Evolutionary conservation across 2,888 invertebrate species (phyloP), one percentile per base, ranked within the genome.

Genomic region (Andricus curvator): DNA sequence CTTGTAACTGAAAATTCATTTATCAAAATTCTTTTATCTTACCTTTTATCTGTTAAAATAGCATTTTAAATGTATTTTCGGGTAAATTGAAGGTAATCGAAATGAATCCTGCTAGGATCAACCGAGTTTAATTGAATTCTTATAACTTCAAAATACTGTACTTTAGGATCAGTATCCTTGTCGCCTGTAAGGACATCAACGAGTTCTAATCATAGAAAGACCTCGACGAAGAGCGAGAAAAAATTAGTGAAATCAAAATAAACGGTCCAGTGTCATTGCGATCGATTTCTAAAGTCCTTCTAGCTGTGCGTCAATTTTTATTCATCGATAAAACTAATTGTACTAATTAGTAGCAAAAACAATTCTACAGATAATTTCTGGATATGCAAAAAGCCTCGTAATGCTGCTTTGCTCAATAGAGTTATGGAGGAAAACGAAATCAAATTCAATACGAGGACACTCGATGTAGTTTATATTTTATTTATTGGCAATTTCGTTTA

Each of bases 141-240:
- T 15, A 9, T n/a, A 8, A 56, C 51, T n/a, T 56, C n/a, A 1
- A 56, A n/a, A 3, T 9, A 56, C 51, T n/a, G 44, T 56, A n/a
- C 9, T 56, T 0, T 9, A 8, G 51, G n/a, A 56, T n/a, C 51
- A 9, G 51, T 25, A 25, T 22, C n/a, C n/a, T 62, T 25, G 25
- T 25, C 25, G 4, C 25, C 15, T 15, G 25, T n/a, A n/a, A n/a
- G 22, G 22, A 60, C 22, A 60, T 13, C 13, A 51, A 22, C 48
- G 20, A 51, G 29, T 51, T 70, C n/a, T 17, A 60, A 51, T 70
- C 48, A 60, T 60, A 51, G 33, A n/a, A 37, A 74, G 74, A 56
- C 74, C 74, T 83, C 82, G 83, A 82, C 83, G 78, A 83, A 84
- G 84, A 79, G 81, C 78, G 82, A 80, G 80, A 80, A 80, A 80